Base-by-base conservation (phyloP, 2,888 invertebrate genomes). In the Adelphocoris suturalis region DNA sequence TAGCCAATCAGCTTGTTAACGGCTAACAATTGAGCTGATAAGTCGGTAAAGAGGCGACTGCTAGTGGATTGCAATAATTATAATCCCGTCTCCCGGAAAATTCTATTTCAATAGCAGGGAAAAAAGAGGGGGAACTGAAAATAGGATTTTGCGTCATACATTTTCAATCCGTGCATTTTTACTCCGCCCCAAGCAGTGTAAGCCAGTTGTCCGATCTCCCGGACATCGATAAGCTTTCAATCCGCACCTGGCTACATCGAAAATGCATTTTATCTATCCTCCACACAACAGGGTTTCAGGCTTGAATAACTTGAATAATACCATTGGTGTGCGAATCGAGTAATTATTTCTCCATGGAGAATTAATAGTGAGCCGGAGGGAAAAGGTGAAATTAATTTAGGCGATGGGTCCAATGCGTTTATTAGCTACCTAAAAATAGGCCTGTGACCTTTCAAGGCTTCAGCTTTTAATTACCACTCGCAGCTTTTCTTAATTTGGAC, bases 181-280 rank as follows among this genome's bases (percentile, higher is more conserved):
- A 13, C 80, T 19, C 23, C 68, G 68, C 13, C 37, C 37, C 80
- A 47, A 80, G 47, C 46, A 80, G 46, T 19, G 80, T 48, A 46
- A 48, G 80, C 47, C 46, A 47, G 80, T 47, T 52, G 82, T 82
- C 27, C 52, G n/a, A 48, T 48, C 81, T 13, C 47, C 47, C n/a
- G 82, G 52, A 82, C 82, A 82, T 52, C 48, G 82, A 82, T 82
- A 82, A 48, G 82, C 82, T 82, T 82, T 82, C 82, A 82, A 82
- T 82, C 52, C 48, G 23, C 52, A 82, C 82, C 48, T 48, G 48
- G 23, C 47, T 48, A 82, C 82, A 82, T 48, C 52, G 82, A 82
- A 82, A 82, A 82, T 82, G 82, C 82, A 82, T 82, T 82, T 82
- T 52, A 82, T 52, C 52, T 47, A 68, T 68, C 23, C 68, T 68